Evolutionary conservation across 2,888 invertebrate genomes (phyloP), one percentile per base, ranked within the genome.

Genomic region (Dorcus parallelipipedus): DNA sequence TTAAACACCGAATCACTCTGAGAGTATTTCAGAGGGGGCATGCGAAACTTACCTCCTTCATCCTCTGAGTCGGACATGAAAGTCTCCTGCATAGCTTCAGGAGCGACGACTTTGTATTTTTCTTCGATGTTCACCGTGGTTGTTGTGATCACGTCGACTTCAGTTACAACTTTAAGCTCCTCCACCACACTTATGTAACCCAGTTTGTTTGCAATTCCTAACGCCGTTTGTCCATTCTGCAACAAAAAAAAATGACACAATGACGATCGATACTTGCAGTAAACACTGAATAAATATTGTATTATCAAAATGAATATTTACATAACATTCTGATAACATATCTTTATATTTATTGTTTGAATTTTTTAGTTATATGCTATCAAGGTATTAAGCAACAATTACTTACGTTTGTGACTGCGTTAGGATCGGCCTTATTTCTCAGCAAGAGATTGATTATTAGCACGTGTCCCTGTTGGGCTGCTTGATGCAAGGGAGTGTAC

Each of bases 31-130:
- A 20, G 20, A 20, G 26, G 26, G 6, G 26, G 26, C 26, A 33
- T 33, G 26, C 50, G 56, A 71, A 52, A 79, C 85, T 74, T 83
- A 88, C 95, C 95, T 81, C 95, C 96, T 85, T 99, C 98, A 81
- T 99, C 98, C 77, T 99, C 99, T 0, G 97, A 97, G 79, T 99
- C 99, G 20, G 96, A 95, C 88, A 99, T 93, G 79, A 97, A 93
- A 8, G 95, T 93, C 79, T 99, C 99, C 78, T 97, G 97, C 94
- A 99, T 96, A 65, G 94, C 91, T 80, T 99, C 99, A 0, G 99
- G 99, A 53, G 96, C 94, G 63, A 96, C 91, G 52, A 99, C 96
- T 79, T 93, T 91, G 81, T 97, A 97, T 80, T 97, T 95, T 76
- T 98, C 98, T 76, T 97, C 97, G 69, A 82, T 75, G 42, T 77